A percentile compares a stretch with the other conserved stretches of the same genome.
Conservation (phyloP, 2,113 vertebrate genomes). For the Pygoscelis antarcticus region DNA sequence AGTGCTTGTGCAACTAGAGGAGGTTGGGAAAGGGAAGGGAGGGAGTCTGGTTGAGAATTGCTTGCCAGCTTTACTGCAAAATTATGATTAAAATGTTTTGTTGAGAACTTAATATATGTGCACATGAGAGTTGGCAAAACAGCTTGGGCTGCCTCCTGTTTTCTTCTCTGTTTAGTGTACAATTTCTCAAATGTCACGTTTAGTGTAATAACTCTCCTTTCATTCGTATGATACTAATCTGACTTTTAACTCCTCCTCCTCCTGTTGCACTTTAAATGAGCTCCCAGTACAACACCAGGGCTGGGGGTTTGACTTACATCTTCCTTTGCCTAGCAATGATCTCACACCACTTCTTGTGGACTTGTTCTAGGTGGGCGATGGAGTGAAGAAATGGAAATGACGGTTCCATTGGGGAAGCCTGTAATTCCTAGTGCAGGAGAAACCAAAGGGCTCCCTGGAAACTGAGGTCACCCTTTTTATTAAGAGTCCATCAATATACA, state of each 20-base stretch:
- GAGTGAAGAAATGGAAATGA: background rate
- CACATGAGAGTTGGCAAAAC: constrained; percentile 18
- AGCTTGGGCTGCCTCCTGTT: constrained; percentile 67
- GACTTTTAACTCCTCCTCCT: background rate
- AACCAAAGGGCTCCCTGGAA: background rate
- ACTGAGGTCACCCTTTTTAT: background rate
- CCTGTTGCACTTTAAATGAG: background rate
- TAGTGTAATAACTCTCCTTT: background rate
- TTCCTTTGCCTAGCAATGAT: background rate
- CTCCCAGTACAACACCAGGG: background rate
- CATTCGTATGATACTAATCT: background rate
- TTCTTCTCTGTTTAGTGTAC: constrained; percentile 4
- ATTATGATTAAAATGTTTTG: constrained; percentile 63
- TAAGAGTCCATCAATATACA: background rate
- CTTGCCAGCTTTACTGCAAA: constrained; percentile 23
- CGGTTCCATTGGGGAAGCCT: background rate
- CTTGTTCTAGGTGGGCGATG: background rate
- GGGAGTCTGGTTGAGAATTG: background rate
- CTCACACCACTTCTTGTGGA: background rate
- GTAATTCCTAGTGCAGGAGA: background rate
- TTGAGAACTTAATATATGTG: background rate
- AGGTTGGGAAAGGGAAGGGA: background rate
- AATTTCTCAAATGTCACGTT: constrained; percentile 23
- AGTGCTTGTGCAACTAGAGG: background rate
- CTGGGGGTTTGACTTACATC: background rate